These are phyloP conservation scores for Ips typographus DNA, from an alignment of 1,140 invertebrate species.

Conservation along the genomic window DNA sequence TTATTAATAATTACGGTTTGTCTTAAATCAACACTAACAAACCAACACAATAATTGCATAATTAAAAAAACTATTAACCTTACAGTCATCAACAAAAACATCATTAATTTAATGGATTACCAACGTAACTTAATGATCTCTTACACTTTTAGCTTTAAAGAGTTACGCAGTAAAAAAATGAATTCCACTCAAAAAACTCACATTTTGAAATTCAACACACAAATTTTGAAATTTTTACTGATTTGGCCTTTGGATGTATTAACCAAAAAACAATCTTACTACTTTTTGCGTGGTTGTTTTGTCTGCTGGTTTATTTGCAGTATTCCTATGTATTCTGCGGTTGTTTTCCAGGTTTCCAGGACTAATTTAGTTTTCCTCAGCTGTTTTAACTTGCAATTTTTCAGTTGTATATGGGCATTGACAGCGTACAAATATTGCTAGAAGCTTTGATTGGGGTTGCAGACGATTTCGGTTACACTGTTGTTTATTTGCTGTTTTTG, in stretches of 20 bases:
- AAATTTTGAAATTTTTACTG: conserved; percentile 8
- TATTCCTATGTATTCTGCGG: conserved; percentile 5
- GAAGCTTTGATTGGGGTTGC: conserved; percentile 21
- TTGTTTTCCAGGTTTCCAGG: neutral
- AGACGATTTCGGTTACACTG: conserved; percentile 20
- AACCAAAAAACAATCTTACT: conserved; percentile 1
- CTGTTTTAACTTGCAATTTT: neutral
- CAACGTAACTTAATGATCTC: no score
- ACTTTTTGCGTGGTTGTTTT: conserved; percentile 1
- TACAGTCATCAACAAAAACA: no score
- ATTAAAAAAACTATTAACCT: no score
- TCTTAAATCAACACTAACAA: no score
- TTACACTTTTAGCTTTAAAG: no score
- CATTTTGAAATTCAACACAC: neutral
- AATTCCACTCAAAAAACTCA: neutral
- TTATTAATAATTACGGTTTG: no score
- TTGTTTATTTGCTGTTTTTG: conserved; percentile 17
- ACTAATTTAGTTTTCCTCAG: neutral
- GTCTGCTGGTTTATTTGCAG: neutral
- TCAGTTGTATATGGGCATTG: conserved; percentile 21
- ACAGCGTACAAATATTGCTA: conserved; percentile 13
- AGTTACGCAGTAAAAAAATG: no score
- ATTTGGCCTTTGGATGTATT: conserved; percentile 8
- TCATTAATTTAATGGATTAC: no score
- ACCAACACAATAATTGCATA: no score